These are phyloP conservation scores for Philaenus spumarius DNA, from an alignment of 1,140 invertebrate genomes.

Conservation along the genomic window DNA sequence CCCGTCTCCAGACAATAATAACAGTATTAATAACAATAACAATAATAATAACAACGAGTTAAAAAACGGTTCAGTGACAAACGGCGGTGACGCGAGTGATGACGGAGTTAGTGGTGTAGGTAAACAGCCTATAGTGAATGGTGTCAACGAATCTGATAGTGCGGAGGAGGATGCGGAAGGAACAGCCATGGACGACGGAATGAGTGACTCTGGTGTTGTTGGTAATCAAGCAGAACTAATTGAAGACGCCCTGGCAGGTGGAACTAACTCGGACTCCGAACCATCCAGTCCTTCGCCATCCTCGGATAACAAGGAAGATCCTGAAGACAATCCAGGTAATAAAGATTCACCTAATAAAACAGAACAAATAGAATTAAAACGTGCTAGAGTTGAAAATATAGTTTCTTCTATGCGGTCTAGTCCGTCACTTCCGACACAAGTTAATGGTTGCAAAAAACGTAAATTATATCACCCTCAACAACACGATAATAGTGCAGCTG, in stretches of 20 bases:
- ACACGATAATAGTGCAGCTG: constrained; percentile 65
- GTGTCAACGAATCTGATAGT: constrained; percentile 51
- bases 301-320: constrained; percentile 43
- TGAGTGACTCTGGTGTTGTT: constrained; percentile 10
- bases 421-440: constrained; percentile 60
- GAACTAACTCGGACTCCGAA: constrained; percentile 56
- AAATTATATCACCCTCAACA: constrained; percentile 96
- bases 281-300: constrained; percentile 58
- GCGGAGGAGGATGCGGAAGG: constrained; percentile 35
- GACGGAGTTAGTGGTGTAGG: constrained; percentile 37
- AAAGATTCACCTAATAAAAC: constrained; percentile 45
- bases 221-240: constrained; percentile 43
- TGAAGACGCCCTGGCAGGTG: constrained; percentile 48
- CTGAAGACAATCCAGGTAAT: constrained; percentile 43
- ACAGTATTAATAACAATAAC: constrained; percentile 40
- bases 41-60: constrained; percentile 44
- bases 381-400: constrained; percentile 90
- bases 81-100: constrained; percentile 33
- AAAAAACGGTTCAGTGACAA: constrained; percentile 29
- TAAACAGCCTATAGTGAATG: constrained; percentile 30
- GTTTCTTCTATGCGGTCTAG: constrained; percentile 86
- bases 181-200: constrained; percentile 41
- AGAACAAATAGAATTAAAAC: constrained; percentile 65
- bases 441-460: constrained; percentile 90
- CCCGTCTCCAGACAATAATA: constrained; percentile 45